phyloP scores from a whole-genome alignment of 2,797 vertebrate species.

The Borostomias antarcticus region DNA sequence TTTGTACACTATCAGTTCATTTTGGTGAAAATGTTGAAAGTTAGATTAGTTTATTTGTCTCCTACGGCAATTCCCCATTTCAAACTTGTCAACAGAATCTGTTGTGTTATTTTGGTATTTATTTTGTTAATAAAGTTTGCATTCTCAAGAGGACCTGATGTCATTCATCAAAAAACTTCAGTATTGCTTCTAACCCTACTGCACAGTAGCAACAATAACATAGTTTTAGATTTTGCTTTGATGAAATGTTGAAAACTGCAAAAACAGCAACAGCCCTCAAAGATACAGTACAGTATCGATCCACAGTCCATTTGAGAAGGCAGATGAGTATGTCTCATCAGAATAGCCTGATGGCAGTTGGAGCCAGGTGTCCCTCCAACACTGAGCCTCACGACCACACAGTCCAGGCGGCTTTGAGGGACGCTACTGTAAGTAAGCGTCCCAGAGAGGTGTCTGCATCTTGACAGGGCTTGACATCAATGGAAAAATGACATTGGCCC shows the following conservation, averaged over 20 bases:
- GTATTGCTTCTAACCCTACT: no score
- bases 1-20: background rate
- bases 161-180: background rate
- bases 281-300: background rate
- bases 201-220: no score
- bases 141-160: background rate
- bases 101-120: background rate
- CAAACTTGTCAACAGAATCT: background rate
- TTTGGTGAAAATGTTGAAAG: background rate
- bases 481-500: slow-evolving; percentile 33
- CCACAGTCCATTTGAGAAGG: background rate
- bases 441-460: slow-evolving; percentile 19
- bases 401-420: slow-evolving; percentile 2
- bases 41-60: background rate
- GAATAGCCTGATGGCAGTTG: background rate
- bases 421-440: slow-evolving; percentile 5
- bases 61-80: background rate
- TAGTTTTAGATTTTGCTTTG: background rate
- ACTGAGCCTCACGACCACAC: background rate
- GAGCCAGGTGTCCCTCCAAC: background rate
- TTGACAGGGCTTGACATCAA: slow-evolving; percentile 32
- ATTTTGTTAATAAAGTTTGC: background rate
- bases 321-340: background rate
- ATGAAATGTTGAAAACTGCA: background rate
- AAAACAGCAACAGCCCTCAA: background rate